Conservation (phyloP, 2,888 invertebrate genomes). For the Deilephila elpenor region DNA sequence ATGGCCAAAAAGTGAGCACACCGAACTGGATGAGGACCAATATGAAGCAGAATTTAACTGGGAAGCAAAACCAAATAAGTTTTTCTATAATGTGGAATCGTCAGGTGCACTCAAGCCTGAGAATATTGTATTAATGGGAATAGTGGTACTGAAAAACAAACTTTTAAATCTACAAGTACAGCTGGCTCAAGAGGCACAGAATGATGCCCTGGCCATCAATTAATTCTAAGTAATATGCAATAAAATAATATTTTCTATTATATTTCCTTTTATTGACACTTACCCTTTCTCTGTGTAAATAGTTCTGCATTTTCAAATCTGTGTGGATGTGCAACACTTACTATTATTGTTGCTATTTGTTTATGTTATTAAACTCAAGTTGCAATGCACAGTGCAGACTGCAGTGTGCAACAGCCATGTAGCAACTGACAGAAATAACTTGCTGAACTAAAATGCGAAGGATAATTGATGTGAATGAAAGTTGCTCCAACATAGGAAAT, state of each 20-base stretch:
- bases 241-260: background rate
- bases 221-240: slow-evolving; percentile 51
- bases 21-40: slow-evolving; percentile 95
- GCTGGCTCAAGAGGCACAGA: slow-evolving; percentile 93
- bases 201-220: slow-evolving; percentile 91
- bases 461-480: slow-evolving; percentile 20
- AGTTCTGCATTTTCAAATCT: slow-evolving; percentile 27
- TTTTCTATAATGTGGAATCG: slow-evolving; percentile 98
- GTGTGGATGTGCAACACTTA: background rate
- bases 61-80: slow-evolving; percentile 98
- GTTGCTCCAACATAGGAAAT: slow-evolving; percentile 32
- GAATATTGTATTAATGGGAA: slow-evolving; percentile 98
- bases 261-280: background rate
- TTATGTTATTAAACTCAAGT: background rate
- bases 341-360: background rate
- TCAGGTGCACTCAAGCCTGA: slow-evolving; percentile 97
- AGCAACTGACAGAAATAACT: slow-evolving; percentile 8
- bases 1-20: slow-evolving; percentile 99
- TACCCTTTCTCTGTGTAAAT: slow-evolving; percentile 18
- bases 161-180: slow-evolving; percentile 97
- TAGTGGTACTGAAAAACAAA: slow-evolving; percentile 97
- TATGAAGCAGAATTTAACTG: slow-evolving; percentile 97
- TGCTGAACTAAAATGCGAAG: slow-evolving; percentile 2
- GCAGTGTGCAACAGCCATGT: background rate
- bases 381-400: background rate